These are phyloP conservation scores for Coecobrya sp. DNA, from an alignment of 2,888 invertebrate genomes.

Conservation along the genomic window DNA sequence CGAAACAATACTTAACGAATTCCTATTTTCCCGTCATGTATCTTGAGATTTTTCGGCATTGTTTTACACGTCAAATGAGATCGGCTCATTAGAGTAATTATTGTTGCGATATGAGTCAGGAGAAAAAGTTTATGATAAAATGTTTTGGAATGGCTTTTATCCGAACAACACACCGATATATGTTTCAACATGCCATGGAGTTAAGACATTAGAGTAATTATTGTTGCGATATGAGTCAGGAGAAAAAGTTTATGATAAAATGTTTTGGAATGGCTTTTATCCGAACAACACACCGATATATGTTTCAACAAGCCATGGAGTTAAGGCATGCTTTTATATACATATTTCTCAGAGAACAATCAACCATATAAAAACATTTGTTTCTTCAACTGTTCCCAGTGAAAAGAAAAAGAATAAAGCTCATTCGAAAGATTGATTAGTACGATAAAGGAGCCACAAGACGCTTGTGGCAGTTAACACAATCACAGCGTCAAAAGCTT, in stretches of 20 bases:
- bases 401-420: slow-evolving; percentile 66
- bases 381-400: slow-evolving; percentile 76
- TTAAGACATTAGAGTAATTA: slow-evolving; percentile 81
- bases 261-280: neutral
- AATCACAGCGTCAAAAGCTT: slow-evolving; percentile 76
- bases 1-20: slow-evolving; percentile 54
- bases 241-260: slow-evolving; percentile 44
- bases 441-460: slow-evolving; percentile 68
- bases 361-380: slow-evolving; percentile 26
- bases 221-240: slow-evolving; percentile 73
- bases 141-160: neutral
- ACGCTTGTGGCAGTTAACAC: slow-evolving; percentile 79
- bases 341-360: slow-evolving; percentile 56
- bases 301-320: too few species aligned
- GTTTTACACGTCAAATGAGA: slow-evolving; percentile 77
- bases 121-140: slow-evolving; percentile 44
- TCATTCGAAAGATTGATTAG: slow-evolving; percentile 74
- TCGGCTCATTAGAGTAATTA: slow-evolving; percentile 80
- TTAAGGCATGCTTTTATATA: slow-evolving; percentile 37
- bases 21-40: slow-evolving; percentile 62
- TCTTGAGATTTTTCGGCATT: slow-evolving; percentile 68
- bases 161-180: too few species aligned
- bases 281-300: too few species aligned
- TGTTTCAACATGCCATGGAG: too few species aligned
- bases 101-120: slow-evolving; percentile 73